Evolutionary conservation across 2,888 invertebrate genomes (phyloP).

Genomic region (Muscina levida): DNA sequence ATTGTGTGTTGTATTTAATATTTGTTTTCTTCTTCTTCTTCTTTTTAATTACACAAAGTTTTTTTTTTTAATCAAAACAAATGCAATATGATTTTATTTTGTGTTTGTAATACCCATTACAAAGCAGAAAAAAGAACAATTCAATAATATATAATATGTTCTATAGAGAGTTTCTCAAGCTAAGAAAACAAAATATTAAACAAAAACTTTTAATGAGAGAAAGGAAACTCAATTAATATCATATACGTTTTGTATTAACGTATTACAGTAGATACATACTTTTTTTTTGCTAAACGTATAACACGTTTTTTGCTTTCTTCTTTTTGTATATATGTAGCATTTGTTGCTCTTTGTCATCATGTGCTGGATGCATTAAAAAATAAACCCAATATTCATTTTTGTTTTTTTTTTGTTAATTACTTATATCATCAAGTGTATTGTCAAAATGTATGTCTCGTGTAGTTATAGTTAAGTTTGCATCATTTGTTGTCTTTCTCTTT

Average conservation of each 20-base stretch:
- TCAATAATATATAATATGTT: no score
- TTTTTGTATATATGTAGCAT: neutral
- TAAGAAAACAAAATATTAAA: constrained; percentile 39
- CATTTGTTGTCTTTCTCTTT: constrained; percentile 18
- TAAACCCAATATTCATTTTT: neutral
- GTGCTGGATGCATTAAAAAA: no score
- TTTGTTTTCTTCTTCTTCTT: neutral
- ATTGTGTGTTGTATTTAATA: no score
- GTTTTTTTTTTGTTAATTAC: constrained; percentile 50
- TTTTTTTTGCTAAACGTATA: no score
- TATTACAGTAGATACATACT: neutral
- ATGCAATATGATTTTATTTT: constrained; percentile 53
- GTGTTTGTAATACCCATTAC: constrained; percentile 14
- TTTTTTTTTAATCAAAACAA: constrained; percentile 52
- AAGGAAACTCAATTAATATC: neutral
- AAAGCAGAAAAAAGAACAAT: constrained; percentile 38
- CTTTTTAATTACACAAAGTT: neutral
- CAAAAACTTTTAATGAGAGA: constrained; percentile 16
- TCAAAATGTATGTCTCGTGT: constrained; percentile 73
- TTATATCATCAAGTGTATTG: constrained; percentile 74
- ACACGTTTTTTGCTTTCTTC: neutral
- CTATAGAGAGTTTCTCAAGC: no score
- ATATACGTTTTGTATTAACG: neutral
- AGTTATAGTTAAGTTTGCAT: constrained; percentile 38
- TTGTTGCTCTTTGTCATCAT: no score